Evolutionary conservation across 2,797 vertebrate species (phyloP).

Genomic region (Lates japonicus): DNA sequence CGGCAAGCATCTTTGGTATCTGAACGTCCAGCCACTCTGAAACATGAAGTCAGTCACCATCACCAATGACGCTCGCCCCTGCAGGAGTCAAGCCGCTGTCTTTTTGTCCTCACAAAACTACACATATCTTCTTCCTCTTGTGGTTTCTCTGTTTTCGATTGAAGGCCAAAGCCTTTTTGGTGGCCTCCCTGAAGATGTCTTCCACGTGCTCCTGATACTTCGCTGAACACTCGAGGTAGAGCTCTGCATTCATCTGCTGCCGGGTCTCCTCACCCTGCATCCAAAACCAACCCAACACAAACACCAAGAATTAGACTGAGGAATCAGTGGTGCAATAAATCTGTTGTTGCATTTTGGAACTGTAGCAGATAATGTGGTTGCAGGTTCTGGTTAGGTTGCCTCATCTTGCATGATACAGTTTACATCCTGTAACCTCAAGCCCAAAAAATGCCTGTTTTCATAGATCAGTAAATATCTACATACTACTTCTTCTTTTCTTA

Average conservation of each 20-base stretch:
- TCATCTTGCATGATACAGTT: conserved; percentile 38
- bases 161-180: conserved; percentile 86
- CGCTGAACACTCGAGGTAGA: conserved; percentile 97
- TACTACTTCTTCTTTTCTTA: conserved; percentile 54
- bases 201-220: conserved; percentile 96
- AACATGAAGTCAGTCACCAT: neutral
- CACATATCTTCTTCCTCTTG: conserved; percentile 81
- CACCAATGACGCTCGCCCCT: neutral
- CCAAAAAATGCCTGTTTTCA: neutral
- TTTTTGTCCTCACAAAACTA: conserved; percentile 72
- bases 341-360: neutral
- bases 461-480: neutral
- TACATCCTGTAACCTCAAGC: conserved; percentile 5
- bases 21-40: neutral
- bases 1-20: neutral
- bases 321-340: neutral
- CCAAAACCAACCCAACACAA: conserved; percentile 6
- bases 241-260: conserved; percentile 88
- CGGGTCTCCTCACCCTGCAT: conserved; percentile 89
- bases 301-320: neutral
- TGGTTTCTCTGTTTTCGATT: conserved; percentile 84
- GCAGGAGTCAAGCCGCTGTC: neutral
- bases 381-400: conserved; percentile 16
- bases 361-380: conserved; percentile 11
- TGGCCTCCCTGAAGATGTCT: conserved; percentile 93